Evolutionary conservation across 1,140 invertebrate species (phyloP).

Genomic region (Pectinophora gossypiella): DNA sequence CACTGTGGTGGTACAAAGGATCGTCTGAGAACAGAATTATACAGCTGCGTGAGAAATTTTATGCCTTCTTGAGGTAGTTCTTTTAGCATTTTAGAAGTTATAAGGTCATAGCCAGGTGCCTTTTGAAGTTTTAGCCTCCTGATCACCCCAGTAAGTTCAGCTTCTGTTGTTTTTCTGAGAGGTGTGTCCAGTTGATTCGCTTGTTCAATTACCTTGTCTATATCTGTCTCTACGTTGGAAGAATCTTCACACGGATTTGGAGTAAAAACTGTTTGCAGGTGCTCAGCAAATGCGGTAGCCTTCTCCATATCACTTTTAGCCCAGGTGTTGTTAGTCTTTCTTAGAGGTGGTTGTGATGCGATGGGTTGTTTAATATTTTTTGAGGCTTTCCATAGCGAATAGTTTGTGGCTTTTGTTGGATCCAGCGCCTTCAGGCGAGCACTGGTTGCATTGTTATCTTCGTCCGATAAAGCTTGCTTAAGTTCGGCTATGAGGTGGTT

Average conservation of each 20-base stretch:
- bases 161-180: neutral
- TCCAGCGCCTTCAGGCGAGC: constrained; percentile 4
- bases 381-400: constrained; percentile 17
- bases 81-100: neutral
- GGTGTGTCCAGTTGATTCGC: neutral
- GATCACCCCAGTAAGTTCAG: neutral
- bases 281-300: neutral
- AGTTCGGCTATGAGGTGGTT: constrained; percentile 13
- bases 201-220: neutral
- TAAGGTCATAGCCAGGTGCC: neutral
- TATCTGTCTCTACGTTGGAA: too few species aligned
- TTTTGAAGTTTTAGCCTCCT: neutral
- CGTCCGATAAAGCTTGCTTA: constrained; percentile 6
- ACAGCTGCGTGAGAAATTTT: neutral
- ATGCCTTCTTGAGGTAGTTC: neutral
- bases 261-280: neutral
- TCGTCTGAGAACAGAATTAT: neutral
- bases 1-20: neutral
- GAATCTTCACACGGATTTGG: neutral
- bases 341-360: neutral
- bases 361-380: constrained; percentile 14
- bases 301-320: neutral
- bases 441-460: constrained; percentile 8
- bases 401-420: constrained; percentile 13
- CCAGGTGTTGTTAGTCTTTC: neutral